These are phyloP conservation scores for Listronotus oregonensis DNA, from an alignment of 1,140 invertebrate genomes.

Conservation along the genomic window DNA sequence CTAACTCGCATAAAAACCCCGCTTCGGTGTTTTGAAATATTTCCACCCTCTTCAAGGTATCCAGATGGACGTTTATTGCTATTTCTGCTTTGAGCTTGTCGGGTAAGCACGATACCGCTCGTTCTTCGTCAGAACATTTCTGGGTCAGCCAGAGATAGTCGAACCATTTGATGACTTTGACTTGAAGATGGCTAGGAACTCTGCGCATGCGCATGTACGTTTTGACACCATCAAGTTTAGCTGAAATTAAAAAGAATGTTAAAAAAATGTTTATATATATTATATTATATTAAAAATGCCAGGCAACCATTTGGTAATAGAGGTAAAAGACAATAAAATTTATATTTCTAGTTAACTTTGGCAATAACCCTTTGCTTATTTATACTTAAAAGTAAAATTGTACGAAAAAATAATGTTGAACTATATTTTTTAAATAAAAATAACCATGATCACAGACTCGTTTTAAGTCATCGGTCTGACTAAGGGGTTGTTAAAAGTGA, in stretches of 20 bases:
- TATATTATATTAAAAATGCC: not conserved
- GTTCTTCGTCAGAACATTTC: slow-evolving; percentile 97
- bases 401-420: too few relatives aligned
- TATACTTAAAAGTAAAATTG: too few relatives aligned
- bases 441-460: too few relatives aligned
- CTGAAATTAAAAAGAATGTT: slow-evolving; percentile 70
- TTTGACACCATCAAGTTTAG: slow-evolving; percentile 96
- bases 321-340: too few relatives aligned
- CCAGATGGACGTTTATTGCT: slow-evolving; percentile 97
- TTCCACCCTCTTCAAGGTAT: slow-evolving; percentile 96
- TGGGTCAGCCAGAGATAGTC: slow-evolving; percentile 98
- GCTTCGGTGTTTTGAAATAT: slow-evolving; percentile 99
- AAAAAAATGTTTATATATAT: too few relatives aligned
- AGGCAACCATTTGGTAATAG: too few relatives aligned
- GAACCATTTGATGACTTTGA: slow-evolving; percentile 99
- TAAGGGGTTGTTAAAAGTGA: too few relatives aligned
- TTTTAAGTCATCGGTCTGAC: too few relatives aligned
- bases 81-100: slow-evolving; percentile 99
- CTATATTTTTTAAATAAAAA: too few relatives aligned
- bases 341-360: too few relatives aligned
- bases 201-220: slow-evolving; percentile 97
- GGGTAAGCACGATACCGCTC: slow-evolving; percentile 90
- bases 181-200: slow-evolving; percentile 92
- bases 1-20: slow-evolving; percentile 96
- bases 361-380: too few relatives aligned